phyloP scores from a whole-genome alignment of 2,888 invertebrate species.

The Lasius platythorax region DNA sequence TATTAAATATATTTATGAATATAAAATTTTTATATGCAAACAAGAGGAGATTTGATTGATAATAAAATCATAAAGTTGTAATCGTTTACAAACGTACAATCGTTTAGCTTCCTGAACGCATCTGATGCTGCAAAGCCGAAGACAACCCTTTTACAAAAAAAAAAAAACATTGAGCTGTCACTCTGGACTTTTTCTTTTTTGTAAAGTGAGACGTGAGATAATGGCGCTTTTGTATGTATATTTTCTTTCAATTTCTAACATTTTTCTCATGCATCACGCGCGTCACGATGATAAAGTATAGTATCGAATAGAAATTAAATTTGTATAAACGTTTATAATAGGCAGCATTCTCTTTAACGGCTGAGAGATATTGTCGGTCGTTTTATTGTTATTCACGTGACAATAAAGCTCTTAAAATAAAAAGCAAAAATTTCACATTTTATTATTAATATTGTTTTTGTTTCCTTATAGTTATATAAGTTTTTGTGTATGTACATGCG shows the following conservation, averaged over 20 bases:
- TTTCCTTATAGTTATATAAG: no score
- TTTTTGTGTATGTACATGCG: no score
- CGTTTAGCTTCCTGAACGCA: conserved; percentile 46
- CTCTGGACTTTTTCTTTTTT: conserved; percentile 60
- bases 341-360: conserved; percentile 70
- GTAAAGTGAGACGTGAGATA: conserved; percentile 44
- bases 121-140: conserved; percentile 61
- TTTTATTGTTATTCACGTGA: conserved; percentile 78
- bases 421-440: not conserved
- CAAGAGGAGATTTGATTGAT: not conserved
- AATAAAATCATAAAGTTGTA: not conserved
- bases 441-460: not conserved
- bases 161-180: conserved; percentile 35
- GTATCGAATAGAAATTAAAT: conserved; percentile 68
- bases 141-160: conserved; percentile 47
- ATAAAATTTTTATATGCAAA: not conserved
- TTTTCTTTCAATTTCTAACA: conserved; percentile 46
- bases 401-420: conserved; percentile 79
- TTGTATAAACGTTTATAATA: conserved; percentile 79
- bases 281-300: conserved; percentile 58
- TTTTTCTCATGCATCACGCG: conserved; percentile 52
- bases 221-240: conserved; percentile 61
- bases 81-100: not conserved
- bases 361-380: conserved; percentile 70
- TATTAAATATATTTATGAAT: not conserved